These are phyloP conservation scores for Chloroceryle amazona DNA, from an alignment of 2,797 vertebrate genomes.

Conservation along the genomic window DNA sequence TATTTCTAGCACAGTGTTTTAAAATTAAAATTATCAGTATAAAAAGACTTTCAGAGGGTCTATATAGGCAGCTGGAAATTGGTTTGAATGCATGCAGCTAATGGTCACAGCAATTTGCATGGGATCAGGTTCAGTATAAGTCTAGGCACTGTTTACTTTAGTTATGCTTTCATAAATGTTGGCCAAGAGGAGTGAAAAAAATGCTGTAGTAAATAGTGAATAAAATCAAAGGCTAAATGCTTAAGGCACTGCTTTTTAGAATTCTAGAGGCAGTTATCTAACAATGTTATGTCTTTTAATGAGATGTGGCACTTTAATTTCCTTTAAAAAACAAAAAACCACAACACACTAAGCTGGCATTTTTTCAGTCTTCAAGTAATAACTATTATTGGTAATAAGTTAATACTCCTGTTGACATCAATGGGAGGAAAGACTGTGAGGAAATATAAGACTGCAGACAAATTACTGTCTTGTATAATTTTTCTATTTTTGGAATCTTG, in stretches of 20 bases:
- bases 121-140: background rate
- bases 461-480: background rate
- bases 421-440: background rate
- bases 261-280: background rate
- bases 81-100: conserved; percentile 12
- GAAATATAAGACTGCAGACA: background rate
- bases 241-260: background rate
- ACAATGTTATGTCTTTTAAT: background rate
- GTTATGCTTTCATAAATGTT: background rate
- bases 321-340: background rate
- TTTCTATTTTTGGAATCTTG: background rate
- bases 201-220: background rate
- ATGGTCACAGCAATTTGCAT: conserved; percentile 8
- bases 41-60: background rate
- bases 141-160: background rate
- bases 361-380: background rate
- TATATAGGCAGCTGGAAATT: background rate
- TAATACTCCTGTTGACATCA: background rate
- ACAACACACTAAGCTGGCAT: background rate
- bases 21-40: conserved; percentile 9
- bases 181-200: background rate
- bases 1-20: background rate
- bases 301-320: background rate
- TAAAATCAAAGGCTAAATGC: background rate
- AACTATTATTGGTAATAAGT: background rate